Conservation (phyloP, 2,888 invertebrate genomes). For the Pseudococcus jackbeardsleyi region DNA sequence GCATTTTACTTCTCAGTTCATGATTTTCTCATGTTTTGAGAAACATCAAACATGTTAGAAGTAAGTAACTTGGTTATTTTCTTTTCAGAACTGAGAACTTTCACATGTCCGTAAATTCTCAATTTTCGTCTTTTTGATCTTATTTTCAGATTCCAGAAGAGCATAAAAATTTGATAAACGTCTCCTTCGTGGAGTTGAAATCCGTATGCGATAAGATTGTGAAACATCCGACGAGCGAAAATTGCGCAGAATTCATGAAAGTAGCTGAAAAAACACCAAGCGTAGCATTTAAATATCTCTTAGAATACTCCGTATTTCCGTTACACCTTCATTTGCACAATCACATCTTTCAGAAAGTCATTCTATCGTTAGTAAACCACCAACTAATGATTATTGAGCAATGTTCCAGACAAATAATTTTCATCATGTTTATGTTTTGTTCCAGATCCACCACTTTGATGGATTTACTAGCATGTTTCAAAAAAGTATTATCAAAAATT, state of each 20-base stretch:
- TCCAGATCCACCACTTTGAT: slow-evolving; percentile 7
- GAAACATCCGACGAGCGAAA: slow-evolving; percentile 1
- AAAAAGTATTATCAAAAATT: not conserved
- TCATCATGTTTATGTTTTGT: not conserved
- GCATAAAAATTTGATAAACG: not conserved
- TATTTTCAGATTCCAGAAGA: not conserved
- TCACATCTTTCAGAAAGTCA: slow-evolving; percentile 3
- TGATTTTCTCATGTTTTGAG: not conserved
- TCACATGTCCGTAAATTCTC: not conserved
- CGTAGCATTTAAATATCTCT: not conserved
- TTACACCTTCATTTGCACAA: slow-evolving; percentile 37
- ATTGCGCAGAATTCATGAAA: slow-evolving; percentile 6
- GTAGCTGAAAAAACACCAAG: not conserved
- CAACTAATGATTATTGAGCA: not conserved
- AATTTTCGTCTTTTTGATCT: not conserved
- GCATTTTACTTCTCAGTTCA: not conserved
- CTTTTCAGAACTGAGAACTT: not conserved
- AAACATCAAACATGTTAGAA: not conserved
- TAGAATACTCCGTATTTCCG: slow-evolving; percentile 25
- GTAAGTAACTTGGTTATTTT: not conserved
- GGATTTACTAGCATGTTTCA: not conserved
- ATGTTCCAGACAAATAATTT: not conserved
- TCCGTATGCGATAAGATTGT: not conserved
- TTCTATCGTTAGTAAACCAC: slow-evolving; percentile 25
- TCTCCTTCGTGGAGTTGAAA: slow-evolving; percentile 1